phyloP scores from a whole-genome alignment of 92 coral and sea anemone genomes.

The Porites rus region DNA sequence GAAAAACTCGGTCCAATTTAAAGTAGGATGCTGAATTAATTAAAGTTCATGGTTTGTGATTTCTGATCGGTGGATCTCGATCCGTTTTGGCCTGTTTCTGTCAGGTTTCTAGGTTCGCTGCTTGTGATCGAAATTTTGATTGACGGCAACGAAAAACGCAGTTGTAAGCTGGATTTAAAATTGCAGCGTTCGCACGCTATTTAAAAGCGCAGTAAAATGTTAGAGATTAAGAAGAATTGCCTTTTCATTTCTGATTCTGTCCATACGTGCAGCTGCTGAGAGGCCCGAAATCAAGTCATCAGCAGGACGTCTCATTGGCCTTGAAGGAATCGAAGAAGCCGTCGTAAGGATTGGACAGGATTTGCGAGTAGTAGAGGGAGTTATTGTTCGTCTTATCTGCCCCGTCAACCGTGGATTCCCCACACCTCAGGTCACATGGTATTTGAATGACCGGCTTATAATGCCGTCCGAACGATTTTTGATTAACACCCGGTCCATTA shows the following conservation, averaged over 20 bases:
- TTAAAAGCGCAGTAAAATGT: no score
- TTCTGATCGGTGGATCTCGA: no score
- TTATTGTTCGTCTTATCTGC: constrained; percentile 76
- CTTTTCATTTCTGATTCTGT: not conserved
- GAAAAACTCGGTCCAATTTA: no score
- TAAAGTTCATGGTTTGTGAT: no score
- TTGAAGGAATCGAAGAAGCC: constrained; percentile 68
- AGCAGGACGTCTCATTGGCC: constrained; percentile 69
- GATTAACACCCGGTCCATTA: constrained; percentile 42
- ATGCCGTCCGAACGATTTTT: constrained; percentile 55
- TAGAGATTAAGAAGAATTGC: no score
- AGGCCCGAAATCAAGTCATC: constrained; percentile 71
- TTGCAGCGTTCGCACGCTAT: no score
- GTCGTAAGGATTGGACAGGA: constrained; percentile 81
- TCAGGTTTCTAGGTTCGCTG: no score
- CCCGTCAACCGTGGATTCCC: constrained; percentile 80
- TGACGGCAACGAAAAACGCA: no score
- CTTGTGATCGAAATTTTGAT: no score
- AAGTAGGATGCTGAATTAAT: no score
- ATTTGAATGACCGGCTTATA: constrained; percentile 67
- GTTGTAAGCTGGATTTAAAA: no score
- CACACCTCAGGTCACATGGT: constrained; percentile 80
- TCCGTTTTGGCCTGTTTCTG: no score
- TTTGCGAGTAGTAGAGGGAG: constrained; percentile 73
- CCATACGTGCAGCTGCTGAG: constrained; percentile 56